Base-by-base conservation (phyloP, 2,113 vertebrate species). In the Puffinus mauretanicus region DNA sequence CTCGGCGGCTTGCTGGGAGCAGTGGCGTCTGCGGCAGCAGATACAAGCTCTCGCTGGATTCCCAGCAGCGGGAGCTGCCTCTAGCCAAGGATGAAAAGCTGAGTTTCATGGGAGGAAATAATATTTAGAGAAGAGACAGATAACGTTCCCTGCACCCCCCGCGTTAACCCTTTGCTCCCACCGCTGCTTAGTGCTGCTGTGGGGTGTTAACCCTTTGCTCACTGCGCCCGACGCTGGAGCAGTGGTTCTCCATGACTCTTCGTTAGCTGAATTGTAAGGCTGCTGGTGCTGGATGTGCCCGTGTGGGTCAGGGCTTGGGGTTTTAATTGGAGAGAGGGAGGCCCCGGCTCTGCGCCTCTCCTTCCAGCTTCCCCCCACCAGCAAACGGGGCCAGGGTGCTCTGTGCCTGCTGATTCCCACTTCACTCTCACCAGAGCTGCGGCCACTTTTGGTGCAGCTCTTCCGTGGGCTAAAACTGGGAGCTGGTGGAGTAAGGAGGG, bases 61-160 rank as follows among this genome's bases (percentile, higher is more conserved):
- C 96, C 96, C 96, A 97, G 96, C 96, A 97, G 96, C 89, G 3
- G 96, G 95, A 97, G 96, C 92, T 94, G 95, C 97, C 97, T 97
- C 96, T 87, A 96, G 95, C 96, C 95, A 96, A 95, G 97, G 96
- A 97, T 96, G 97, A 96, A 96, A 97, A 97, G 96, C 95, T 88
- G 85, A 17, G 93, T 97, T 97, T 97, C 96, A 95, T 92, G 95
- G 96, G 96, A 97, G 94, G 93, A 97, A 97, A 97, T 96, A 97
- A 96, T 97, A 95, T 97, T 97, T 97, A 97, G 97, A 95, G 65
- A 96, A 93, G 82, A 97, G 96, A 81, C 40, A 65, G 95, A 96
- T 94, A 95, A 88, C 54, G 13, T 82, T 93, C 76, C 71, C 87
- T 92, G 66, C 79, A 86, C 61, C 65, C 21, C 6, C 60, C 1